Evolutionary conservation across 2,113 vertebrate species (phyloP), one percentile per base, ranked within the genome.

Genomic region (Brachyistius frenatus): DNA sequence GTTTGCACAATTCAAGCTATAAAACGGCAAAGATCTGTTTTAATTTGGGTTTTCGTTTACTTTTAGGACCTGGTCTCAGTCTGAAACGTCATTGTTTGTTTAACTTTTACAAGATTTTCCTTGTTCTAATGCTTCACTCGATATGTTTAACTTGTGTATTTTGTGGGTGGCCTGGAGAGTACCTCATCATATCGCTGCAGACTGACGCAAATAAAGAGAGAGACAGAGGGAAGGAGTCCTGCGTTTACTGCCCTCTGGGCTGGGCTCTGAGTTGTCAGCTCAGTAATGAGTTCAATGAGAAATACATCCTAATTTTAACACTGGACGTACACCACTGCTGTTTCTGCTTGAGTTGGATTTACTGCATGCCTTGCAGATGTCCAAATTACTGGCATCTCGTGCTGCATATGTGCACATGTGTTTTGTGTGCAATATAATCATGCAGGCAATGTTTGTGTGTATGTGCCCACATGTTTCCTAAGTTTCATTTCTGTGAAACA

Each of bases 401-500:
- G 6, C 10, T 15, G 5, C 2, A 0, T 1, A 1, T 15, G 33
- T 37, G 7, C 23, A 23, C n/a, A 15, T 56, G 1, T 49, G 35
- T 54, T 0, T 67, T 66, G 16, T 2, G 0, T 54, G 31, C 31
- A 2, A 14, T 5, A 0, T 55, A n/a, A 4, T 30, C 23, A 2
- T 32, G 15, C 14, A 5, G 9, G 11, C 3, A 1, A 0, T 58
- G 37, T 67, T 73, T 66, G 13, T 52, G 32, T 80, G 7, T 37
- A 39, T 5, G 1, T 5, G 8, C 1, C 5, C 2, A 3, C 0
- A 2, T 36, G 11, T 54, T 79, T 66, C 60, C 62, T 85, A 30
- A 83, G 86, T 93, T 92, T 93, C 90, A 91, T 88, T 93, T 93
- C 73, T 85, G 50, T 79, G 81, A 83, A 93, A 93, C 6, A 53